Conservation (phyloP, 2,797 vertebrate species). For the Alectoris magna region DNA sequence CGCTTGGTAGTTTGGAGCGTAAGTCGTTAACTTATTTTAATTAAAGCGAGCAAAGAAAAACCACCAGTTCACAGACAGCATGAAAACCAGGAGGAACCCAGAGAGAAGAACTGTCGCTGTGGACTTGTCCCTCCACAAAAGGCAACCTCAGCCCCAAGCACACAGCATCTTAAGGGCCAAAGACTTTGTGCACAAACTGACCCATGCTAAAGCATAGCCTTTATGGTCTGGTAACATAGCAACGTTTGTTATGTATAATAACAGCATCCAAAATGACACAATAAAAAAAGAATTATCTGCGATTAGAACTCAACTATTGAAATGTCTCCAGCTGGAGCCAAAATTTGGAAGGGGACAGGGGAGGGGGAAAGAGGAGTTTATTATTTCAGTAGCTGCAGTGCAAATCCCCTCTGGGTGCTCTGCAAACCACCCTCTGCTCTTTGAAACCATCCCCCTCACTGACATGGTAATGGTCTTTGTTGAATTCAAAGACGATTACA, state of each 20-base stretch:
- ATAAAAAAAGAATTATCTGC: slow-evolving; percentile 81
- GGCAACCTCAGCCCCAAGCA: background rate
- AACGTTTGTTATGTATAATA: slow-evolving; percentile 75
- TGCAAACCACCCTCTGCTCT: slow-evolving; percentile 62
- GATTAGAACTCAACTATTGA: slow-evolving; percentile 76
- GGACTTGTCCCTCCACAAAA: background rate
- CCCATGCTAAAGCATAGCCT: slow-evolving; percentile 23
- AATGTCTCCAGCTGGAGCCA: slow-evolving; percentile 73
- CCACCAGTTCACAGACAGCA: background rate
- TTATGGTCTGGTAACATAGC: slow-evolving; percentile 66
- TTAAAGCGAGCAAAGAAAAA: slow-evolving; percentile 24
- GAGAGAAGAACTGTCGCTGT: background rate
- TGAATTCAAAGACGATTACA: slow-evolving; percentile 88
- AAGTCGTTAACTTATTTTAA: slow-evolving; percentile 42
- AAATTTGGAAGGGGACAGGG: slow-evolving; percentile 51
- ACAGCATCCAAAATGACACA: slow-evolving; percentile 76
- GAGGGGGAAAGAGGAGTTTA: slow-evolving; percentile 74
- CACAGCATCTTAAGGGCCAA: background rate
- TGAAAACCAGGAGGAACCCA: slow-evolving; percentile 21
- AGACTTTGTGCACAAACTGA: slow-evolving; percentile 34
- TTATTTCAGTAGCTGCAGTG: slow-evolving; percentile 85
- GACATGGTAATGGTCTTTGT: slow-evolving; percentile 84
- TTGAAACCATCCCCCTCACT: slow-evolving; percentile 78
- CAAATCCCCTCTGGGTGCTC: slow-evolving; percentile 81
- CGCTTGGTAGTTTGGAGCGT: background rate